phyloP scores from a whole-genome alignment of 2,797 vertebrate species.

The Cichlasoma orientale region DNA sequence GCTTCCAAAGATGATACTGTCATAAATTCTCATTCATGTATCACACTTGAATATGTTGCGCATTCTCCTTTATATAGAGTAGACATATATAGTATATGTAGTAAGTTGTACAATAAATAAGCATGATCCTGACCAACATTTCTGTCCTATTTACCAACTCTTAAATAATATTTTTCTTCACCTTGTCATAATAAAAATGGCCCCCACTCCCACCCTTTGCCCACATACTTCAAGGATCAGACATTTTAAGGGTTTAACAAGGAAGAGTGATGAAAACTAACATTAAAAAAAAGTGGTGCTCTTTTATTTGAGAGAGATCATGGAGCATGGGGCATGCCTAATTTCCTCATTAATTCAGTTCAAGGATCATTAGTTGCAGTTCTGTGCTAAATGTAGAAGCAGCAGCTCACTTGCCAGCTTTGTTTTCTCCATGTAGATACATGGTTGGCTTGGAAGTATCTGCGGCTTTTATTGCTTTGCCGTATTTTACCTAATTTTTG shows the following conservation, averaged over 20 bases:
- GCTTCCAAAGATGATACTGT: not conserved
- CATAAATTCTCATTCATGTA: not conserved
- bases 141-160: not conserved
- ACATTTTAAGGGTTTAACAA: not conserved
- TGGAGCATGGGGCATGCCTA: not conserved
- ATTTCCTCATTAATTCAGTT: slow-evolving; percentile 7
- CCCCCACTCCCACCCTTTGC: not conserved
- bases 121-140: not conserved
- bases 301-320: not conserved
- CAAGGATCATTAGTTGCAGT: slow-evolving; percentile 18
- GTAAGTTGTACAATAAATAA: not conserved
- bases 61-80: too few relatives aligned
- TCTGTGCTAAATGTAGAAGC: not conserved
- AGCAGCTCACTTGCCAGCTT: slow-evolving; percentile 1
- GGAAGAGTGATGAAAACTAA: not conserved
- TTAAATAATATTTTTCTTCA: not conserved
- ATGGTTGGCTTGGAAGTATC: not conserved
- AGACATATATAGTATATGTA: not conserved
- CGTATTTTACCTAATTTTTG: not conserved
- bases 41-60: too few relatives aligned
- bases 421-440: not conserved
- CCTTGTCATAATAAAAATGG: not conserved
- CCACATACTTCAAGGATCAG: not conserved
- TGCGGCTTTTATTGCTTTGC: not conserved
- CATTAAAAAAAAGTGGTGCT: not conserved